Evolutionary conservation across 2,797 vertebrate genomes (phyloP).

Genomic region (Phoxinus dragarum): DNA sequence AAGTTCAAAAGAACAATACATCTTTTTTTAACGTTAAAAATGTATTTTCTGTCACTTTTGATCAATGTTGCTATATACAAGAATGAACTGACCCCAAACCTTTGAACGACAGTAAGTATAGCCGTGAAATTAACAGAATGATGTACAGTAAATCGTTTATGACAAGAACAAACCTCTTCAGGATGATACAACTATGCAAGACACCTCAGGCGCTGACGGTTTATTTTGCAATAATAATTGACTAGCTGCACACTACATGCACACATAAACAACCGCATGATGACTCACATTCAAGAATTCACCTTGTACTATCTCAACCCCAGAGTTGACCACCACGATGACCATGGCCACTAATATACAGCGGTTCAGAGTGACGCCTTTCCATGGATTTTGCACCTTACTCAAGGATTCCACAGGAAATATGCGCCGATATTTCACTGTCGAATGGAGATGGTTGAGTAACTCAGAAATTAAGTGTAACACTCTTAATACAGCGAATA

Average conservation of each 20-base stretch:
- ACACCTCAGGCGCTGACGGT: not conserved
- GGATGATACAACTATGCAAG: not conserved
- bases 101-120: not conserved
- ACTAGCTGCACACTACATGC: not conserved
- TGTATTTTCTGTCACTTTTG: not conserved
- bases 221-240: not conserved
- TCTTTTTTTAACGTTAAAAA: not conserved
- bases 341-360: slow-evolving; percentile 85
- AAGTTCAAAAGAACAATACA: not conserved
- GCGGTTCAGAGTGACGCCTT: slow-evolving; percentile 88
- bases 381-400: slow-evolving; percentile 86
- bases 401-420: slow-evolving; percentile 73
- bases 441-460: not conserved
- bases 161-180: not conserved
- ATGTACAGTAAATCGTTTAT: not conserved
- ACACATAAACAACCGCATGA: not conserved
- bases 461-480: not conserved
- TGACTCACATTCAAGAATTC: slow-evolving; percentile 63
- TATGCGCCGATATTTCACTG: slow-evolving; percentile 78
- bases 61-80: not conserved
- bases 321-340: slow-evolving; percentile 84
- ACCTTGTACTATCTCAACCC: slow-evolving; percentile 89
- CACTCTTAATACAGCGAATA: not conserved
- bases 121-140: not conserved
- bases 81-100: not conserved